phyloP scores from a whole-genome alignment of 2,113 vertebrate genomes.

The Sitta europaea region DNA sequence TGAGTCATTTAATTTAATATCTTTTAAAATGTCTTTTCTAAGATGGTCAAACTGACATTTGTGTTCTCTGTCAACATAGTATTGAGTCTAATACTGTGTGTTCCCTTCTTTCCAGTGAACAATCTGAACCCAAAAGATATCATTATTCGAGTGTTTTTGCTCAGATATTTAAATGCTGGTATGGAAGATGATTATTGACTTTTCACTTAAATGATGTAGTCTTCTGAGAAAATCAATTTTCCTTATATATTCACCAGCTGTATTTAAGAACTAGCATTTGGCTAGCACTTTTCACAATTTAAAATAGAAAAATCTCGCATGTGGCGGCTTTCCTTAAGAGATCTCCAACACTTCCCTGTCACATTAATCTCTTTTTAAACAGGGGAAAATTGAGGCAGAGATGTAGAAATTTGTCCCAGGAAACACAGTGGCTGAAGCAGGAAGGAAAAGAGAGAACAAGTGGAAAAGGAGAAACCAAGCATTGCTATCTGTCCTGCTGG shows the following conservation, averaged over 20 bases:
- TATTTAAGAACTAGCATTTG: slow-evolving; percentile 45
- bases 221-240: slow-evolving; percentile 20
- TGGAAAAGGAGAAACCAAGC: neutral
- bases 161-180: neutral
- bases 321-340: neutral
- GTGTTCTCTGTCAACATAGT: slow-evolving; percentile 21
- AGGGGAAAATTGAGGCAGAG: neutral
- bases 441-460: neutral
- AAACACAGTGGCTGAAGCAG: neutral
- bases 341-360: neutral
- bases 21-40: slow-evolving; percentile 29
- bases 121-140: neutral
- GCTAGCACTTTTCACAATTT: slow-evolving; percentile 7
- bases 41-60: slow-evolving; percentile 59
- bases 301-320: slow-evolving; percentile 37
- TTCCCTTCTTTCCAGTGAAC: neutral
- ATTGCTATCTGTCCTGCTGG: neutral
- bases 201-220: neutral
- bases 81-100: neutral
- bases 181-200: slow-evolving; percentile 19
- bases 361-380: neutral
- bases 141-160: neutral
- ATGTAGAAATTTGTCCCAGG: neutral
- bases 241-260: slow-evolving; percentile 21
- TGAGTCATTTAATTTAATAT: slow-evolving; percentile 49